Evolutionary conservation across 2,888 invertebrate species (phyloP).

Genomic region (Drosophila dives): DNA sequence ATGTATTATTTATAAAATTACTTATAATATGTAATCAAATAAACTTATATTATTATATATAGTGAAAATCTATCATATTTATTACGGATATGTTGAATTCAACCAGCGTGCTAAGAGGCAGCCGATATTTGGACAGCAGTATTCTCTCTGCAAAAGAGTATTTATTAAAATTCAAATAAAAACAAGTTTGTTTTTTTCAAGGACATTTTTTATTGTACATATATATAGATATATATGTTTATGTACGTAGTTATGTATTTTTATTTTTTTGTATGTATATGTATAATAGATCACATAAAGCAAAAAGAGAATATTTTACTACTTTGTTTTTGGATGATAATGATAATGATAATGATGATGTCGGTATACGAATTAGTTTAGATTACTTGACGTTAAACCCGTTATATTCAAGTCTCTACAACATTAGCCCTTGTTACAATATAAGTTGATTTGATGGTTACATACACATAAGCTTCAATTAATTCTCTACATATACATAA

Average conservation of each 20-base stretch:
- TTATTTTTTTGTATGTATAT: slow-evolving; percentile 52
- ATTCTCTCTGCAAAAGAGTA: not conserved
- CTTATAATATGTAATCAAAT: slow-evolving; percentile 30
- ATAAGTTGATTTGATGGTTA: slow-evolving; percentile 49
- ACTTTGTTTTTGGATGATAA: slow-evolving; percentile 62
- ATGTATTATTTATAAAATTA: not conserved
- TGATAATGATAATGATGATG: slow-evolving; percentile 57
- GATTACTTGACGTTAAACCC: slow-evolving; percentile 52
- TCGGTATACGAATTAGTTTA: slow-evolving; percentile 34
- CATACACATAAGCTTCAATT: slow-evolving; percentile 55
- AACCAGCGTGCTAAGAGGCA: not conserved
- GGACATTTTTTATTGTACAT: slow-evolving; percentile 74
- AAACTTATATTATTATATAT: slow-evolving; percentile 8
- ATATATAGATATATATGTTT: slow-evolving; percentile 48
- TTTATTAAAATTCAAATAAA: not conserved
- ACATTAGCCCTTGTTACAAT: slow-evolving; percentile 56
- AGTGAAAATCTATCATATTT: not conserved
- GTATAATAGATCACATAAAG: slow-evolving; percentile 83
- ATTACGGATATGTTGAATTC: not conserved
- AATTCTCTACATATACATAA: slow-evolving; percentile 70
- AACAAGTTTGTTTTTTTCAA: slow-evolving; percentile 49
- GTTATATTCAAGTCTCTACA: slow-evolving; percentile 56
- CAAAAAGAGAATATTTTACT: slow-evolving; percentile 83
- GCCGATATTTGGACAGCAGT: not conserved
- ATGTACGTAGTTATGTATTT: slow-evolving; percentile 53